A percentile compares a stretch with the other conserved stretches of the same genome.
Evolutionary conservation across 2,113 vertebrate species (phyloP).

Genomic region (Loxodonta africana): DNA sequence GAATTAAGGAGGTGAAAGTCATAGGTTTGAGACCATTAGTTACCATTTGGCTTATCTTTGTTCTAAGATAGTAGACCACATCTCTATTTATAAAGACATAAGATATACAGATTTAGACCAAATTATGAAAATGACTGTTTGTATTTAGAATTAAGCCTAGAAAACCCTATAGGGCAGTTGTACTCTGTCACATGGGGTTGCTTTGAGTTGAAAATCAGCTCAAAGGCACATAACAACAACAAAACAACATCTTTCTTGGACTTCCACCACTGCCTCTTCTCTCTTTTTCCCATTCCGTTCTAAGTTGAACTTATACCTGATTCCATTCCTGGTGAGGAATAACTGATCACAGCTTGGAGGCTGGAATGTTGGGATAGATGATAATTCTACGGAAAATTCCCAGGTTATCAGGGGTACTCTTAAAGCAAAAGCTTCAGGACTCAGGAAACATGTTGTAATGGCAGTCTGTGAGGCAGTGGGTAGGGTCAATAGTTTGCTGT

Average conservation of each 20-base stretch:
- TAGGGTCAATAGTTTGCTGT: neutral
- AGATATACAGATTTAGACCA: slow-evolving; percentile 19
- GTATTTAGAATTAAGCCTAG: neutral
- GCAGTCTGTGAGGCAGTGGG: neutral
- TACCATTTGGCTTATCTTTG: neutral
- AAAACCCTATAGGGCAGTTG: neutral
- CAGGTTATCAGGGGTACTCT: neutral
- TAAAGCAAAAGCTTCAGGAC: neutral
- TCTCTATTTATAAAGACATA: neutral
- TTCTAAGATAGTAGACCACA: neutral
- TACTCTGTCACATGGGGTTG: neutral
- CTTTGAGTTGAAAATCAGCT: neutral
- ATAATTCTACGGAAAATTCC: neutral
- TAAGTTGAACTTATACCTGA: neutral
- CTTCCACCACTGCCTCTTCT: neutral
- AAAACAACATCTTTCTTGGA: neutral
- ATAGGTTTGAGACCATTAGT: neutral
- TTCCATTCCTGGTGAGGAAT: neutral
- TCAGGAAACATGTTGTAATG: neutral
- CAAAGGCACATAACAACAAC: neutral
- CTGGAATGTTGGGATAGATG: neutral
- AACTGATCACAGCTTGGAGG: neutral
- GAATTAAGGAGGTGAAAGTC: neutral
- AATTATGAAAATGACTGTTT: neutral
- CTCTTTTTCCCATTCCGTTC: neutral